Percentiles rank a stretch among this genome's conserved stretches.
These are phyloP conservation scores for Meteorus colon DNA, from an alignment of 2,888 invertebrate species.

Conservation along the genomic window DNA sequence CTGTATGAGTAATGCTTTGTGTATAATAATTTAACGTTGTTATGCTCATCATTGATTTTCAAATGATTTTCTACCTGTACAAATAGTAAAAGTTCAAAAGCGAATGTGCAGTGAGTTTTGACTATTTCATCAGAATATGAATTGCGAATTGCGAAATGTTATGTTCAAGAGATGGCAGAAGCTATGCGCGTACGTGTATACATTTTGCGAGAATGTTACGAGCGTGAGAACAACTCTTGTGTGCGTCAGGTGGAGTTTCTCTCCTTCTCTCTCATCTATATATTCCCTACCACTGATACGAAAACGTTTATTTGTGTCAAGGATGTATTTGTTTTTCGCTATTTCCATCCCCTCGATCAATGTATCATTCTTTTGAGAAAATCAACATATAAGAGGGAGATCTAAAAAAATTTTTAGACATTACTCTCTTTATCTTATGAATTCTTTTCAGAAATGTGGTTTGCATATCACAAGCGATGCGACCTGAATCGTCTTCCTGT, in stretches of 20 bases:
- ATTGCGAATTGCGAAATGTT: slow-evolving; percentile 39
- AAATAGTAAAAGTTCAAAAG: not conserved
- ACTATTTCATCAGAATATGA: slow-evolving; percentile 41
- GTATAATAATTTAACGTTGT: not conserved
- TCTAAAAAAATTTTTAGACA: not conserved
- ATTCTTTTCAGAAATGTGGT: not conserved
- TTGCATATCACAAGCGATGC: not conserved
- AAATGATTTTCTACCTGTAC: not conserved
- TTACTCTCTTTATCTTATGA: not conserved
- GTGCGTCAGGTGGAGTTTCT: slow-evolving; percentile 24
- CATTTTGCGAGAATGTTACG: not conserved
- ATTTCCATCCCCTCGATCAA: not conserved
- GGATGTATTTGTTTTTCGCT: slow-evolving; percentile 12
- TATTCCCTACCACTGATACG: slow-evolving; percentile 13
- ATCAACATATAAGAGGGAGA: not conserved
- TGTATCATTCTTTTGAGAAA: not conserved
- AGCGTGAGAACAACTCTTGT: slow-evolving; percentile 26
- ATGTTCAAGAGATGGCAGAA: slow-evolving; percentile 1
- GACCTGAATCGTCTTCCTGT: not conserved
- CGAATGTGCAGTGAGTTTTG: slow-evolving; percentile 7
- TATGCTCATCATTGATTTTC: not conserved
- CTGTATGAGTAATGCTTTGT: not conserved
- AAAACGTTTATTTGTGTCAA: slow-evolving; percentile 37
- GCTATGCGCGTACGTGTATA: not conserved
- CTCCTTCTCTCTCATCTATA: not conserved